A percentile compares a stretch with the other conserved stretches of the same genome.
These are phyloP conservation scores for Catharus fuscescens DNA, from an alignment of 2,113 vertebrate species.

Conservation along the genomic window DNA sequence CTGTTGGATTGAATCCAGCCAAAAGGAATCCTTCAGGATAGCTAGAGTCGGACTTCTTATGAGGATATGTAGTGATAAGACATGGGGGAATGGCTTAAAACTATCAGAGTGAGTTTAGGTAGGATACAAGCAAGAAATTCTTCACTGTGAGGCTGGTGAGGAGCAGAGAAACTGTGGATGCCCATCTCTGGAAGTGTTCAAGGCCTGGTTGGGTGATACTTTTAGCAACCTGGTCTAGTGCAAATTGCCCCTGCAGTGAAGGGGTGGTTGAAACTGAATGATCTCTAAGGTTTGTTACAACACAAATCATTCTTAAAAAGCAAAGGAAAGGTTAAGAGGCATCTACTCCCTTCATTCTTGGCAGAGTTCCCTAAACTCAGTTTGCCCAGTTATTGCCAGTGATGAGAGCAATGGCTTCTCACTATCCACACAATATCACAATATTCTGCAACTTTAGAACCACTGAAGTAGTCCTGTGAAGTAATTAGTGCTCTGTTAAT, in stretches of 20 bases:
- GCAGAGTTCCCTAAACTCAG: not conserved
- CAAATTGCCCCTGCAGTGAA: not conserved
- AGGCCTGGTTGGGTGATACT: not conserved
- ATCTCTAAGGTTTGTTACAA: not conserved
- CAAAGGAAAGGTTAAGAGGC: not conserved
- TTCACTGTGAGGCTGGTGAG: not conserved
- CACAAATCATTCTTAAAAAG: not conserved
- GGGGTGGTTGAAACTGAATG: not conserved
- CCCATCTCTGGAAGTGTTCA: not conserved
- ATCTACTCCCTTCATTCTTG: not conserved
- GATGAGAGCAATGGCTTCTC: not conserved
- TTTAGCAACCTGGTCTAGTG: not conserved
- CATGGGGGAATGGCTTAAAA: not conserved
- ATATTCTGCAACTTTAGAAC: not conserved
- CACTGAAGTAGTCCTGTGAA: not conserved
- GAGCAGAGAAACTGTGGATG: not conserved
- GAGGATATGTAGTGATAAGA: not conserved
- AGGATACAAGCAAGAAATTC: not conserved
- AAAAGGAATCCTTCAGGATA: not conserved
- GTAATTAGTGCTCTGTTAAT: not conserved
- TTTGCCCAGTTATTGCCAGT: not conserved
- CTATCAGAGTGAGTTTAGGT: not conserved
- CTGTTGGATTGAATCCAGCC: not conserved
- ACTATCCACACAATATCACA: not conserved
- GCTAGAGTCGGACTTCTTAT: not conserved